A percentile compares a stretch with the other conserved stretches of the same genome.
phyloP scores from a whole-genome alignment of 2,797 vertebrate genomes.

The Oceanodroma leucorhoa region DNA sequence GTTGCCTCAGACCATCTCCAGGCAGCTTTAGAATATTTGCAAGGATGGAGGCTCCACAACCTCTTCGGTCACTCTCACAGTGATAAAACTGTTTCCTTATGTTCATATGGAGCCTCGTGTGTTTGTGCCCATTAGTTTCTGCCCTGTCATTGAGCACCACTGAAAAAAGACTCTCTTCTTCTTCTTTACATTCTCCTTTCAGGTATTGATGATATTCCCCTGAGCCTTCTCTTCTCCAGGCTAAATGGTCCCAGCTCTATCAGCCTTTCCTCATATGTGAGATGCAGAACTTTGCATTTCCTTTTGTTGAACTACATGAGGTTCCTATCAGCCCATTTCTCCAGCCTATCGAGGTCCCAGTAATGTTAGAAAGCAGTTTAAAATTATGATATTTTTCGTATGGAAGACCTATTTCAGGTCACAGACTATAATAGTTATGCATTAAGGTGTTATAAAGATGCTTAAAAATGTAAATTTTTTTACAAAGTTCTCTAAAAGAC shows the following conservation, averaged over 20 bases:
- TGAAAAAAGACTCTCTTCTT: background rate
- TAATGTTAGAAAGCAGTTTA: background rate
- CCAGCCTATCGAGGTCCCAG: background rate
- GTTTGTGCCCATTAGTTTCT: background rate
- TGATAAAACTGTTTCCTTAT: background rate
- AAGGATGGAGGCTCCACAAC: background rate
- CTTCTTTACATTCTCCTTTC: background rate
- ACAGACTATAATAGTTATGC: background rate
- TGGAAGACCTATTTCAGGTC: background rate
- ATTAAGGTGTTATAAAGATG: background rate
- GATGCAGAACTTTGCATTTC: background rate
- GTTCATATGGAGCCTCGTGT: accelerated
- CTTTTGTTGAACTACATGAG: background rate
- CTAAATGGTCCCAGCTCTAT: background rate
- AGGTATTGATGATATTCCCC: background rate
- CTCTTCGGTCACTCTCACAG: background rate
- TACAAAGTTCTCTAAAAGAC: background rate
- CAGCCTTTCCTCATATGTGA: background rate
- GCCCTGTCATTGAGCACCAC: background rate
- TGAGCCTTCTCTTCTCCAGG: background rate
- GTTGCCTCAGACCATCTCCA: background rate
- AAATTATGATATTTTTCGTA: background rate
- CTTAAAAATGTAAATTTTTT: background rate
- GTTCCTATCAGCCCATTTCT: background rate
- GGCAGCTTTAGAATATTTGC: background rate